A percentile compares a stretch with the other conserved stretches of the same genome.
Evolutionary conservation across 1,140 invertebrate species (phyloP).

Genomic region (Heterodera carotae): DNA sequence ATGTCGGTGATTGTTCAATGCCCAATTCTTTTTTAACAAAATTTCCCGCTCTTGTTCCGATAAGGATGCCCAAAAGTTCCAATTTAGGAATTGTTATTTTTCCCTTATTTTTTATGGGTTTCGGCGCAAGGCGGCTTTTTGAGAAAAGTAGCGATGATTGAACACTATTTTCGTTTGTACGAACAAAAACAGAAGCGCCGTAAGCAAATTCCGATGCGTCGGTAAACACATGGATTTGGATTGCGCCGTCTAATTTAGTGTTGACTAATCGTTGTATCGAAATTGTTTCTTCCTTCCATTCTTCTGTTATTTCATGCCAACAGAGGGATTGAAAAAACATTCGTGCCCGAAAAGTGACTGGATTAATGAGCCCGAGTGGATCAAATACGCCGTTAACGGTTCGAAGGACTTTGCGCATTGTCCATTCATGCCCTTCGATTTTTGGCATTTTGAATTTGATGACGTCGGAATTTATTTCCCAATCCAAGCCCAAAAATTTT

Average conservation of each 20-base stretch:
- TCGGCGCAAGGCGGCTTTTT: slow-evolving; percentile 8
- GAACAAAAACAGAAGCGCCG: neutral
- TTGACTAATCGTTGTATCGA: neutral
- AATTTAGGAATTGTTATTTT: slow-evolving; percentile 8
- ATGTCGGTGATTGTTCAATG: neutral
- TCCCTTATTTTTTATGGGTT: neutral
- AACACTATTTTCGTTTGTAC: neutral
- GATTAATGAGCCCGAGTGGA: slow-evolving; percentile 11
- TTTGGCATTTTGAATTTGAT: slow-evolving; percentile 28
- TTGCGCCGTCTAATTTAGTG: neutral
- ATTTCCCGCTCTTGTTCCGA: neutral
- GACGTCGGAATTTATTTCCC: neutral
- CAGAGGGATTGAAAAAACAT: slow-evolving; percentile 27
- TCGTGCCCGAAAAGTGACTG: slow-evolving; percentile 10
- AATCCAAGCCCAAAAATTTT: slow-evolving; percentile 19
- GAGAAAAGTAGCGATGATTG: neutral
- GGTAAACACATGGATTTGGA: slow-evolving; percentile 2
- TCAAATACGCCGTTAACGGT: slow-evolving; percentile 7
- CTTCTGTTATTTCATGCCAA: neutral
- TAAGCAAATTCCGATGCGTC: neutral
- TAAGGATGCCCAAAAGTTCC: slow-evolving; percentile 8
- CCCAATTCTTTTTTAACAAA: slow-evolving; percentile 6
- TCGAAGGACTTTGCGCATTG: slow-evolving; percentile 14
- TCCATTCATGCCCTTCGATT: neutral
- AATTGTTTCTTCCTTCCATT: neutral